Percentiles rank a stretch among this genome's conserved stretches.
These are phyloP conservation scores for Alcis repandata DNA, from an alignment of 2,888 invertebrate genomes.

Conservation along the genomic window DNA sequence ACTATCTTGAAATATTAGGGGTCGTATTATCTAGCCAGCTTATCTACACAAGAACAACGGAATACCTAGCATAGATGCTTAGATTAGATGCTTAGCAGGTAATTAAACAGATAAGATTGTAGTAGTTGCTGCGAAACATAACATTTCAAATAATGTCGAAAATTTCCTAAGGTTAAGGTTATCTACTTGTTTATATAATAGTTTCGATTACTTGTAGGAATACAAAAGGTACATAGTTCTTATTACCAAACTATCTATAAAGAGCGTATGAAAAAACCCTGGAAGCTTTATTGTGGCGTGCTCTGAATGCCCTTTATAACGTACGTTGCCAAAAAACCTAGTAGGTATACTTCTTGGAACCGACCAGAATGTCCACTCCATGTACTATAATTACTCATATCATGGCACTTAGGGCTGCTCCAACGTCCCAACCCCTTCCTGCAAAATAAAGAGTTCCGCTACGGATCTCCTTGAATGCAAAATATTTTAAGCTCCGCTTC, in stretches of 20 bases:
- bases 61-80: too few species aligned
- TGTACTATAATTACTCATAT: slow-evolving; percentile 25
- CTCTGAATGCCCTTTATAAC: not conserved
- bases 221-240: too few species aligned
- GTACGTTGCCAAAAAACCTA: too few species aligned
- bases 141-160: too few species aligned
- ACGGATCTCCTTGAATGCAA: slow-evolving; percentile 22
- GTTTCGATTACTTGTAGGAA: too few species aligned
- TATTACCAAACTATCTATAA: too few species aligned
- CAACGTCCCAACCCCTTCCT: slow-evolving; percentile 1
- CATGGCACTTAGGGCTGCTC: slow-evolving; percentile 17
- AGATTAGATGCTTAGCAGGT: not conserved
- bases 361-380: slow-evolving; percentile 27
- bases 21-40: slow-evolving; percentile 3
- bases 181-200: too few species aligned
- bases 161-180: too few species aligned
- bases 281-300: too few species aligned
- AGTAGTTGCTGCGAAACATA: not conserved
- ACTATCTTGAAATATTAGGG: slow-evolving; percentile 15
- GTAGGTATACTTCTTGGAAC: slow-evolving; percentile 2
- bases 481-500: slow-evolving; percentile 23
- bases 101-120: not conserved
- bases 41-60: not conserved
- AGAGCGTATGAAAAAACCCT: too few species aligned
- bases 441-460: slow-evolving; percentile 18